Percentiles rank a stretch among this genome's conserved stretches.
Conservation (phyloP, 2,888 invertebrate species). For the Rhagonycha lutea region DNA sequence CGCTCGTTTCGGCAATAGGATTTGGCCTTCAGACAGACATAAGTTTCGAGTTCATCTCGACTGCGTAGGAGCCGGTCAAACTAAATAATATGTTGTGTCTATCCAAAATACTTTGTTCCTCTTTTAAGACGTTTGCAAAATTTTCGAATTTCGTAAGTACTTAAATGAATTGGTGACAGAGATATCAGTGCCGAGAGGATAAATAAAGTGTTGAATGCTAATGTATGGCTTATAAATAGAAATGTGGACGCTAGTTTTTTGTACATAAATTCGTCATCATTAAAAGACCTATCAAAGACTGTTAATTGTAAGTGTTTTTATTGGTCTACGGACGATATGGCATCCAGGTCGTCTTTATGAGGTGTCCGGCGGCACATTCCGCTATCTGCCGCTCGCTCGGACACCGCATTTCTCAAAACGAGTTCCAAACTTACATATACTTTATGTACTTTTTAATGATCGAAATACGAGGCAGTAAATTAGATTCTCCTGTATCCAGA, state of each 20-base stretch:
- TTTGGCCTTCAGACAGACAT: conserved; percentile 33
- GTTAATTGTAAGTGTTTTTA: conserved; percentile 32
- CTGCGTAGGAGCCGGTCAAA: conserved; percentile 28
- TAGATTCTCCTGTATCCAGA: conserved; percentile 37
- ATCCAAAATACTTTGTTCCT: conserved; percentile 8
- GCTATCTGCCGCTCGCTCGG: conserved; percentile 32
- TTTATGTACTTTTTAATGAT: conserved; percentile 38
- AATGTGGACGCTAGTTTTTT: conserved; percentile 27
- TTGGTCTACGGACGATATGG: conserved; percentile 32
- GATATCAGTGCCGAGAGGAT: background rate
- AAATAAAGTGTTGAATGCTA: conserved; percentile 11
- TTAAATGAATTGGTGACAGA: background rate
- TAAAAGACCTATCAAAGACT: conserved; percentile 29
- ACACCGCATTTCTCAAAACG: conserved; percentile 35
- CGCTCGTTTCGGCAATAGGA: conserved; percentile 26
- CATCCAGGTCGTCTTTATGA: conserved; percentile 31
- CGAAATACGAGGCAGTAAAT: conserved; percentile 37
- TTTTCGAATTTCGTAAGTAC: background rate
- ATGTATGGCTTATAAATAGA: conserved; percentile 18
- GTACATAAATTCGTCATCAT: conserved; percentile 28
- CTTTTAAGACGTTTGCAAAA: background rate
- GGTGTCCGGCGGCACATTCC: conserved; percentile 38
- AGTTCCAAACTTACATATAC: conserved; percentile 35
- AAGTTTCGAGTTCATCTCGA: conserved; percentile 20
- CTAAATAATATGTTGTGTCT: conserved; percentile 15